phyloP scores from a whole-genome alignment of 2,888 invertebrate genomes.

The Neoscelio sp. region DNA sequence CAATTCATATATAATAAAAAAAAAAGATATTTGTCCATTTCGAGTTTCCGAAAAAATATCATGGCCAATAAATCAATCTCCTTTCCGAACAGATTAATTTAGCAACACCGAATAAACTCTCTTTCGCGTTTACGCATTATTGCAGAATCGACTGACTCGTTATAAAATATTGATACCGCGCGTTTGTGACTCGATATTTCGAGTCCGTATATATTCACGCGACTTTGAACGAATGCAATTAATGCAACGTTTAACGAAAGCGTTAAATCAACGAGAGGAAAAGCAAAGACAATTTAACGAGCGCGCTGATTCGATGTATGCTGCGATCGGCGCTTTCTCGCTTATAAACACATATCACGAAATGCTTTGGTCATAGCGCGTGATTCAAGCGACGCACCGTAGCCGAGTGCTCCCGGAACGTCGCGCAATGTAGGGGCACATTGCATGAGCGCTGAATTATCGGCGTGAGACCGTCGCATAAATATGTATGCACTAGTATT shows the following conservation, averaged over 20 bases:
- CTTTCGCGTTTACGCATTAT: slow-evolving; percentile 10
- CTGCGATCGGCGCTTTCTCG: slow-evolving; percentile 46
- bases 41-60: slow-evolving; percentile 16
- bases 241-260: slow-evolving; percentile 56
- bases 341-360: slow-evolving; percentile 66
- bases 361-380: slow-evolving; percentile 64
- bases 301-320: slow-evolving; percentile 37
- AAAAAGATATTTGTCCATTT: slow-evolving; percentile 3
- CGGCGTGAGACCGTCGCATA: slow-evolving; percentile 77
- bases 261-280: slow-evolving; percentile 54
- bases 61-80: slow-evolving; percentile 37
- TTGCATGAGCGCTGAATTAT: slow-evolving; percentile 80
- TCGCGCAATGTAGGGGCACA: slow-evolving; percentile 71
- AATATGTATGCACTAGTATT: slow-evolving; percentile 79
- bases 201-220: slow-evolving; percentile 9
- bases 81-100: slow-evolving; percentile 27
- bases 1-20: slow-evolving; percentile 9
- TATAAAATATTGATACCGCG: slow-evolving; percentile 44
- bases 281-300: slow-evolving; percentile 64
- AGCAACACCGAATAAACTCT: slow-evolving; percentile 13
- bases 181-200: slow-evolving; percentile 40
- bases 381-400: slow-evolving; percentile 62
- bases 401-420: slow-evolving; percentile 46
- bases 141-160: slow-evolving; percentile 22
- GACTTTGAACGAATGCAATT: slow-evolving; percentile 34